Percentiles rank a stretch among this genome's conserved stretches.
Conservation (phyloP, 1,140 invertebrate genomes). For the Ips nitidus region DNA sequence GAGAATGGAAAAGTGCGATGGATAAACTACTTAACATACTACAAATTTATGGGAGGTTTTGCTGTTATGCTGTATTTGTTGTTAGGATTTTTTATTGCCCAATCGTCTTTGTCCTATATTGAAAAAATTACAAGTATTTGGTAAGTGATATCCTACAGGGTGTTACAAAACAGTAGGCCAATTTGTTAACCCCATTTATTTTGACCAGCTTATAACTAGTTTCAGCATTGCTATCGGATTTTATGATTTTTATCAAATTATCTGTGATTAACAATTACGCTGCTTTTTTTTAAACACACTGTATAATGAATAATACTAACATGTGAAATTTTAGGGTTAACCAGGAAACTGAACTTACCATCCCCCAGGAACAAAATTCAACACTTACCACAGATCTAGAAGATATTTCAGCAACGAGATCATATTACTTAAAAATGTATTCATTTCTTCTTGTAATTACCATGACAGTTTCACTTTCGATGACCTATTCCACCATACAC, state of each 20-base stretch:
- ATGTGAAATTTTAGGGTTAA: conserved; percentile 31
- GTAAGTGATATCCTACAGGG: conserved; percentile 13
- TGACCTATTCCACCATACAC: conserved; percentile 35
- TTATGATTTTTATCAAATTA: too few relatives aligned
- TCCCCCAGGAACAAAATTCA: conserved; percentile 19
- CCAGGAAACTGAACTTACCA: conserved; percentile 29
- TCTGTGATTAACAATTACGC: too few relatives aligned
- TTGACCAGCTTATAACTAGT: too few relatives aligned
- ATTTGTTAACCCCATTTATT: not conserved
- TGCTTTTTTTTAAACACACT: too few relatives aligned
- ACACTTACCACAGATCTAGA: conserved; percentile 20
- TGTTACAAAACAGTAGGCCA: not conserved
- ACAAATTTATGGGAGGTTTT: conserved; percentile 31
- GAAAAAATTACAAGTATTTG: conserved; percentile 34
- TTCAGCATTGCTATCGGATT: too few relatives aligned
- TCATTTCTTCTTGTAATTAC: conserved; percentile 65
- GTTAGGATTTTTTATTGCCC: conserved; percentile 18
- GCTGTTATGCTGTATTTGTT: conserved; percentile 16
- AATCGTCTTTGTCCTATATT: conserved; percentile 21
- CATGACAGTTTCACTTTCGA: conserved; percentile 58
- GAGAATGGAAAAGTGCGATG: conserved; percentile 25
- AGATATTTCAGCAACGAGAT: not conserved
- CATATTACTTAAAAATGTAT: conserved; percentile 64
- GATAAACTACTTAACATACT: conserved; percentile 26
- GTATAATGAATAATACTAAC: too few relatives aligned